phyloP scores from a whole-genome alignment of 2,888 invertebrate species.

The Epinotia bilunana region DNA sequence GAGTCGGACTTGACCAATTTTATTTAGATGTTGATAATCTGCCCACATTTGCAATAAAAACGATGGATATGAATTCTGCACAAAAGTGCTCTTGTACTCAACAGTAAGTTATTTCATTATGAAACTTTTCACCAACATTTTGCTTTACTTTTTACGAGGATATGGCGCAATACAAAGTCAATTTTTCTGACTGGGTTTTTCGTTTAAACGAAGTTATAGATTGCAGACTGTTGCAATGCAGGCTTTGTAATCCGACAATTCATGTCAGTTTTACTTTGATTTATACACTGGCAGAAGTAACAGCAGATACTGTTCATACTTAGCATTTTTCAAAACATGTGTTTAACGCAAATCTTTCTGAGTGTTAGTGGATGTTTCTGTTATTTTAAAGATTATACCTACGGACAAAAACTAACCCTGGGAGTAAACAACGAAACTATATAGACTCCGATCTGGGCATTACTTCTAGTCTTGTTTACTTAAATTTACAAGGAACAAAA shows the following conservation, averaged over 20 bases:
- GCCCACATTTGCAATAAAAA: neutral
- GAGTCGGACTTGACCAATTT: no score
- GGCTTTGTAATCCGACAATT: neutral
- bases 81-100: neutral
- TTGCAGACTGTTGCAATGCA: neutral
- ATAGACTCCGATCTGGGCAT: no score
- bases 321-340: neutral
- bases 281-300: neutral
- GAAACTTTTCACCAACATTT: neutral
- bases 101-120: neutral
- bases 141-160: neutral
- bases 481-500: no score
- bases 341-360: neutral
- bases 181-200: neutral
- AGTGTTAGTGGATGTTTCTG: neutral
- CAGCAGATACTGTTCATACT: neutral
- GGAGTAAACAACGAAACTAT: no score
- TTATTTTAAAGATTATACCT: no score
- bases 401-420: no score
- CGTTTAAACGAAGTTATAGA: neutral
- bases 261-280: neutral
- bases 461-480: no score
- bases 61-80: neutral
- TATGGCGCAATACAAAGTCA: neutral
- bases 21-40: no score